These are phyloP conservation scores for Stegophylla sp. DNA, from an alignment of 2,888 invertebrate genomes.

Conservation along the genomic window DNA sequence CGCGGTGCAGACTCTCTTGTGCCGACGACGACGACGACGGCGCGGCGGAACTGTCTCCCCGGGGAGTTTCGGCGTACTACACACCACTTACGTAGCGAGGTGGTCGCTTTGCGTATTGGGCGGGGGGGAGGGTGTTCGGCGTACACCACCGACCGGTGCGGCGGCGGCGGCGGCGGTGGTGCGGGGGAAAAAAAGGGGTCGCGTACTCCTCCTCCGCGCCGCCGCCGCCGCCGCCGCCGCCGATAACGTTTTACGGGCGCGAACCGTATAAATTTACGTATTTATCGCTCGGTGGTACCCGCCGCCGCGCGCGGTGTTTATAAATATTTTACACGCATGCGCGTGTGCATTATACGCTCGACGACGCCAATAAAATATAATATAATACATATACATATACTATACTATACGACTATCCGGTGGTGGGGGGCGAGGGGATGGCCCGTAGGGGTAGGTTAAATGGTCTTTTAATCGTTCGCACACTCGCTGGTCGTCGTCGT, in stretches of 20 bases:
- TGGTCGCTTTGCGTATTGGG: too few relatives aligned
- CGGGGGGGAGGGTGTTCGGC: too few relatives aligned
- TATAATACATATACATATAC: too few relatives aligned
- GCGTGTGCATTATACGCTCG: too few relatives aligned
- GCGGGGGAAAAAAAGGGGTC: not conserved
- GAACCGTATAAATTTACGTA: not conserved
- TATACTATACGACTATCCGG: too few relatives aligned
- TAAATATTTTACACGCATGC: too few relatives aligned
- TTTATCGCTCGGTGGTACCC: not conserved
- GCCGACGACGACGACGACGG: slow-evolving; percentile 29
- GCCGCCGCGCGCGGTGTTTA: not conserved
- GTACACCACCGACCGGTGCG: too few relatives aligned
- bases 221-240: not conserved
- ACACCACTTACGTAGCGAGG: too few relatives aligned
- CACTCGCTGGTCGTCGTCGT: not conserved
- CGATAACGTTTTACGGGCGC: not conserved
- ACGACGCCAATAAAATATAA: too few relatives aligned
- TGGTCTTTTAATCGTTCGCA: not conserved
- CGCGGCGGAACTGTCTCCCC: slow-evolving; percentile 45
- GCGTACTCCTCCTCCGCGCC: not conserved
- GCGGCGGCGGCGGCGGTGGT: not conserved
- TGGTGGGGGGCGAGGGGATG: too few relatives aligned
- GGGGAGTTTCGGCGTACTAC: not conserved
- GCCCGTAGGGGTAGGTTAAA: not conserved
- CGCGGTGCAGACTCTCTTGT: too few relatives aligned